Evolutionary conservation across 1,140 invertebrate genomes (phyloP).

Genomic region (Aplysia californica): DNA sequence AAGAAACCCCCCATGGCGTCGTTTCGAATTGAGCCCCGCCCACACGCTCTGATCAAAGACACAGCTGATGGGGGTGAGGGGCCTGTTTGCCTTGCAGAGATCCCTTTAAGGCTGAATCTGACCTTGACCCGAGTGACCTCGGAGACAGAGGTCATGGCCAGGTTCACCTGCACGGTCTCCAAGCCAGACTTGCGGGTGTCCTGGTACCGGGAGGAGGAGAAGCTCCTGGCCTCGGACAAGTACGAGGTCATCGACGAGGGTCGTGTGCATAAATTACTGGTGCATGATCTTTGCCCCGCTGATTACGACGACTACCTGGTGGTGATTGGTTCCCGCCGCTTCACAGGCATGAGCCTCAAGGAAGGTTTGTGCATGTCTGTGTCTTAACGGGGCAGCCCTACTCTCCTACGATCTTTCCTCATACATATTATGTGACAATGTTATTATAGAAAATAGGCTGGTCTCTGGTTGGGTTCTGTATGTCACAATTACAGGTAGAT

Average conservation of each 20-base stretch:
- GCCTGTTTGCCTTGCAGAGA: too few species aligned
- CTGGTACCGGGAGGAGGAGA: constrained; percentile 92
- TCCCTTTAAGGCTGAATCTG: constrained; percentile 52
- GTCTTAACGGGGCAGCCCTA: too few species aligned
- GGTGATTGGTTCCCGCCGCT: constrained; percentile 44
- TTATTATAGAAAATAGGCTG: too few species aligned
- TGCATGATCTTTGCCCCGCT: constrained; percentile 48
- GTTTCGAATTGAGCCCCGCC: too few species aligned
- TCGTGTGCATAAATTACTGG: constrained; percentile 47
- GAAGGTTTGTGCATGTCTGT: constrained; percentile 59
- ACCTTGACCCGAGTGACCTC: constrained; percentile 42
- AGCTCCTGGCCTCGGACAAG: constrained; percentile 42
- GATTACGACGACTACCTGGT: constrained; percentile 55
- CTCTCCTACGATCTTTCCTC: too few species aligned
- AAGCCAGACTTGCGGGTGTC: constrained; percentile 93
- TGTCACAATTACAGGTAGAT: too few species aligned
- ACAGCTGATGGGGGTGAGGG: too few species aligned
- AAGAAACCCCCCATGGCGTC: too few species aligned
- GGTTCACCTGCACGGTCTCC: constrained; percentile 93
- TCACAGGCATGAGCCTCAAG: constrained; percentile 31
- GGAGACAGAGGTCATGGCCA: constrained; percentile 70
- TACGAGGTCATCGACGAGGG: constrained; percentile 49
- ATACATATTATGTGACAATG: too few species aligned
- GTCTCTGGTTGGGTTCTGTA: too few species aligned
- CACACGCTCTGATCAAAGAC: too few species aligned